These are phyloP conservation scores for Meriones unguiculatus DNA, from an alignment of 2,113 vertebrate species.

Conservation along the genomic window DNA sequence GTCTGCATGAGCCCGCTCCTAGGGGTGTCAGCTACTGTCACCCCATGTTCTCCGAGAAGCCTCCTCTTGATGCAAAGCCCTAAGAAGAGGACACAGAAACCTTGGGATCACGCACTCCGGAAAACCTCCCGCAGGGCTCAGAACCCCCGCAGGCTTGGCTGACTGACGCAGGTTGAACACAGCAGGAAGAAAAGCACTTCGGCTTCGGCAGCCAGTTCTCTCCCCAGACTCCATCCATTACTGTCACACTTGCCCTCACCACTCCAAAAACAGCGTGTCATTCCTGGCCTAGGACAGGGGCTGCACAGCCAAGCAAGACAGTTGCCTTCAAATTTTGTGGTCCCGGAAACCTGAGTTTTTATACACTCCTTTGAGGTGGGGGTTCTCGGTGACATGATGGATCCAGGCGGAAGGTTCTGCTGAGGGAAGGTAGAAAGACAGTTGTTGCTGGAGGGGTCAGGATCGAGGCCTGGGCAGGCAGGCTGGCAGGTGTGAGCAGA, in stretches of 20 bases:
- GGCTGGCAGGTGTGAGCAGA: not conserved
- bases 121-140: not conserved
- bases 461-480: not conserved
- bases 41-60: too few relatives aligned
- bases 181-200: too few relatives aligned
- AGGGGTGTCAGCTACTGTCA: too few relatives aligned
- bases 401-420: not conserved
- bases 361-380: not conserved
- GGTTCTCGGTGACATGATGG: not conserved
- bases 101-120: accelerated
- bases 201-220: not conserved
- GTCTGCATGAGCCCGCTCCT: too few relatives aligned
- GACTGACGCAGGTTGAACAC: accelerated
- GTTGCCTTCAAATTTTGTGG: not conserved
- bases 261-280: too few relatives aligned
- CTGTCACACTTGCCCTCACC: too few relatives aligned
- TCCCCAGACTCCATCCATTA: too few relatives aligned
- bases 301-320: not conserved
- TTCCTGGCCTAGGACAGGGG: not conserved
- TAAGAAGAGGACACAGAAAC: not conserved
- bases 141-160: not conserved
- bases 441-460: not conserved
- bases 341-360: not conserved
- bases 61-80: not conserved
- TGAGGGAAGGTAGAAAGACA: not conserved